A percentile compares a stretch with the other conserved stretches of the same genome.
These are phyloP conservation scores for Reinhardtius hippoglossoides DNA, from an alignment of 2,113 vertebrate genomes.

Conservation along the genomic window DNA sequence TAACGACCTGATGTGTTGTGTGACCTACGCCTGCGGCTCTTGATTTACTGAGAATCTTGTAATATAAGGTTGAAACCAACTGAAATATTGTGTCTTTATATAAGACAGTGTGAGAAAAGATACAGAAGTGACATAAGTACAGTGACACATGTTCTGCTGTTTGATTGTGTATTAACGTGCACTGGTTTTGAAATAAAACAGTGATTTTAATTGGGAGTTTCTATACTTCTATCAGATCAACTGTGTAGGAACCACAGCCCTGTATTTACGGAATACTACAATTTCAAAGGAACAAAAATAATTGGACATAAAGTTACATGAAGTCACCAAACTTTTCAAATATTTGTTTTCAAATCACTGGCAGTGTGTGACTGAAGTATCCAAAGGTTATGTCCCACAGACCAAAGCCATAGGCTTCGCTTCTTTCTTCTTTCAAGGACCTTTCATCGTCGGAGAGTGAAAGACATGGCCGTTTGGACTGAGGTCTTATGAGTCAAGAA, in stretches of 20 bases:
- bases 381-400: no score
- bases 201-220: not conserved
- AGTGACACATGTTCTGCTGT: not conserved
- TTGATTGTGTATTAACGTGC: not conserved
- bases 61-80: no score
- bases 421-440: no score
- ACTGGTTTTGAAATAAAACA: not conserved
- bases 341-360: no score
- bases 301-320: not conserved
- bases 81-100: no score
- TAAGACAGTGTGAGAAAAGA: no score
- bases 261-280: no score
- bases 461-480: not conserved
- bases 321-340: not conserved
- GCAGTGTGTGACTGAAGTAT: no score
- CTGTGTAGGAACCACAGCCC: not conserved
- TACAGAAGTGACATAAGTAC: not conserved
- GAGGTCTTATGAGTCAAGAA: not conserved
- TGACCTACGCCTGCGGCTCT: no score
- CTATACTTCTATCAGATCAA: not conserved
- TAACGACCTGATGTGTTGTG: no score
- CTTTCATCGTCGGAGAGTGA: not conserved
- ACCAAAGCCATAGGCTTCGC: no score
- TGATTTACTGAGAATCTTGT: no score
- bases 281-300: constrained; percentile 7